Conservation (phyloP, 1,140 invertebrate species). For the Bombus sibiricus region DNA sequence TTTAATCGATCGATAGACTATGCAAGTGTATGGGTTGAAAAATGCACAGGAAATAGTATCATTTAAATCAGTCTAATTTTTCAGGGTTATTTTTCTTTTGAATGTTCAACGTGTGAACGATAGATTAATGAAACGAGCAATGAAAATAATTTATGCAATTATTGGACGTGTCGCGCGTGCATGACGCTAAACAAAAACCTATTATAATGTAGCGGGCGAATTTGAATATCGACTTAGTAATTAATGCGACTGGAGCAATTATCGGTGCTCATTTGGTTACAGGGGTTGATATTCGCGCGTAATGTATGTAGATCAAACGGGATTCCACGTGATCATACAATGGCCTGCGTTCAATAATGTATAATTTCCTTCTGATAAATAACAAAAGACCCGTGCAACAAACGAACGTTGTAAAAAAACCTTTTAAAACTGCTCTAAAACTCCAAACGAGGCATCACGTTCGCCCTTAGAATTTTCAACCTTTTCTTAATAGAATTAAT, state of each 20-base stretch:
- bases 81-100: neutral
- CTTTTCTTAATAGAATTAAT: too few species aligned
- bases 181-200: conserved; percentile 27
- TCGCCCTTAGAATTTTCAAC: too few species aligned
- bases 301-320: conserved; percentile 25
- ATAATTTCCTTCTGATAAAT: conserved; percentile 8
- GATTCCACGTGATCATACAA: neutral
- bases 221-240: conserved; percentile 36
- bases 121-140: neutral
- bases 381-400: neutral
- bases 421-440: neutral
- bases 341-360: neutral
- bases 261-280: conserved; percentile 33
- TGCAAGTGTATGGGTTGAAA: too few species aligned
- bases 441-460: neutral
- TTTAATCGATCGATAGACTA: neutral
- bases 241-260: conserved; percentile 34
- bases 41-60: too few species aligned
- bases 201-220: neutral
- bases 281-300: conserved; percentile 15
- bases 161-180: neutral
- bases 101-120: neutral
- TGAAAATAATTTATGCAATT: conserved; percentile 7
- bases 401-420: neutral
- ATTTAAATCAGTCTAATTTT: too few species aligned